Evolutionary conservation across 2,113 vertebrate genomes (phyloP), one percentile per base, ranked within the genome.

Genomic region (Pantherophis guttatus): DNA sequence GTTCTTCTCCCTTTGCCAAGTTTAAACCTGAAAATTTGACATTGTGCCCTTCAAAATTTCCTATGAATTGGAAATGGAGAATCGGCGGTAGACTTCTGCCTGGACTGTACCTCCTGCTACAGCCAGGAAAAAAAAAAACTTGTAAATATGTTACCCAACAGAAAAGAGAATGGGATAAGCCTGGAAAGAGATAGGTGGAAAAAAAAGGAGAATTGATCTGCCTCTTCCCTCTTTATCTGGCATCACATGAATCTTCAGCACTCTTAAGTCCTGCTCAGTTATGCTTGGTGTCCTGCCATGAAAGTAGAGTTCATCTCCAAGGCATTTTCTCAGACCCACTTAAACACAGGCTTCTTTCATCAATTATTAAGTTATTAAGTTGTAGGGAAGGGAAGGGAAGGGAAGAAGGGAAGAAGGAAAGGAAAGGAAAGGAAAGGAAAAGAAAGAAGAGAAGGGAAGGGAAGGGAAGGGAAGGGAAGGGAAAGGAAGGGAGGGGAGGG

Each of bases 381-480:
- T n/a, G 29, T n/a, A 29, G 1, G 62, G 62, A 65, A 65, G 62
- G 1, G 58, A 24, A 59, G 24, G 58, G 8, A 2, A 8, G 21
- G 3, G 3, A 9, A 29, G 10, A 10, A 17, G 4, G 54, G 1
- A 17, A 55, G 13, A 11, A 53, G 52, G 52, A 54, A 3, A 59
- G 3, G 23, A 9, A 1, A 53, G 11, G 52, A 12, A 1, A 12
- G 11, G 11, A 1, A 3, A 53, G 11, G 11, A 53, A 3, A 26
- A 0, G 24, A 23, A 58, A 8, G 11, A 53, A 3, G 10, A 0
- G 24, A 23, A 58, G 2, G 12, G 1, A 54, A 4, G 0, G 53
- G 9, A 1, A 1, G 24, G 6, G 17, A 8, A 8, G 1, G 5
- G 8, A 23, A 0, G 3, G 39, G 39, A 44, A 44, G 3, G 39